These are phyloP conservation scores for Drosophila mayri DNA, from an alignment of 1,140 invertebrate genomes.

Conservation along the genomic window DNA sequence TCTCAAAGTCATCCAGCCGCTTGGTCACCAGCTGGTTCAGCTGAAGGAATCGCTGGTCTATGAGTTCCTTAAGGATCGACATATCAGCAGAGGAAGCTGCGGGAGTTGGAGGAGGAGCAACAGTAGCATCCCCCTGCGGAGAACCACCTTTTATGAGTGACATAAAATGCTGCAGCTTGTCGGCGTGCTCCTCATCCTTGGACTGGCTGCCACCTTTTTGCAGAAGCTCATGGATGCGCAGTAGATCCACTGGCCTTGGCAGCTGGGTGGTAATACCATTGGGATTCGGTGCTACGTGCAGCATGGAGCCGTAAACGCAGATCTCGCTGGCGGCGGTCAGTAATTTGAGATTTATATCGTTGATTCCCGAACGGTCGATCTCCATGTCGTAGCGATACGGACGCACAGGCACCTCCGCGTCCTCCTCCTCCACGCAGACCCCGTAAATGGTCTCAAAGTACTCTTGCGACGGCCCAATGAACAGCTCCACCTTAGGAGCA, in stretches of 20 bases:
- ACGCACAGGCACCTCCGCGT: slow-evolving; percentile 51
- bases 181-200: slow-evolving; percentile 37
- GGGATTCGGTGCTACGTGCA: slow-evolving; percentile 78
- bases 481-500: slow-evolving; percentile 72
- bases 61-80: slow-evolving; percentile 26
- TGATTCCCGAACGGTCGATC: slow-evolving; percentile 75
- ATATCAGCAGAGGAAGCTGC: slow-evolving; percentile 1
- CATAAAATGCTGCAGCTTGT: slow-evolving; percentile 68
- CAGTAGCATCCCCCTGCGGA: neutral
- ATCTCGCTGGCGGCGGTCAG: slow-evolving; percentile 64
- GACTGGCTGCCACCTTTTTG: slow-evolving; percentile 37
- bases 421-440: slow-evolving; percentile 61
- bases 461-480: slow-evolving; percentile 67
- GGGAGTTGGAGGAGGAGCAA: neutral
- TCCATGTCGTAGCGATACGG: slow-evolving; percentile 79
- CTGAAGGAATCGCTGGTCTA: slow-evolving; percentile 48
- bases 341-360: slow-evolving; percentile 64
- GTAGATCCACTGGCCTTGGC: slow-evolving; percentile 57
- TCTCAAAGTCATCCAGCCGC: slow-evolving; percentile 59
- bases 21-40: slow-evolving; percentile 42
- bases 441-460: slow-evolving; percentile 77
- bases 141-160: slow-evolving; percentile 43
- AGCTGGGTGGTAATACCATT: slow-evolving; percentile 78
- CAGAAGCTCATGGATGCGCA: slow-evolving; percentile 68
- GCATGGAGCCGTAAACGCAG: slow-evolving; percentile 70